These are phyloP conservation scores for Sparidentex hasta DNA, from an alignment of 2,797 vertebrate genomes.

Conservation along the genomic window DNA sequence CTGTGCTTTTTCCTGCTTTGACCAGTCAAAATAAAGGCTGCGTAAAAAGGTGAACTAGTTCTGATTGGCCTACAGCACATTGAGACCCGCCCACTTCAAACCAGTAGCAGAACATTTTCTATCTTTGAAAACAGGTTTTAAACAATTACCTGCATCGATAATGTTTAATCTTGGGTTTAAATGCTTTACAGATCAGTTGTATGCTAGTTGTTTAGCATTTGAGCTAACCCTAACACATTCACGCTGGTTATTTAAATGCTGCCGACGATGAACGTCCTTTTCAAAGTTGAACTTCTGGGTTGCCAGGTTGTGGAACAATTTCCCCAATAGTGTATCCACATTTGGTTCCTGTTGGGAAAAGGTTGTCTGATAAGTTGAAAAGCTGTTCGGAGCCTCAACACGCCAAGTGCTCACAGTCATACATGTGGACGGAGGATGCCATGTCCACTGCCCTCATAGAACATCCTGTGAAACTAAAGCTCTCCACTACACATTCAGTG, in stretches of 20 bases:
- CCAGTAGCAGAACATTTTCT: no score
- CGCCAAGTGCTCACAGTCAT: not conserved
- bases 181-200: not conserved
- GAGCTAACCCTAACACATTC: not conserved
- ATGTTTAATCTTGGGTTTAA: not conserved
- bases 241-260: not conserved
- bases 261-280: not conserved
- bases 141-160: not conserved
- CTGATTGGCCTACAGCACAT: no score
- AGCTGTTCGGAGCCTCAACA: not conserved
- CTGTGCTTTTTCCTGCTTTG: no score
- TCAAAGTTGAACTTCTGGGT: not conserved
- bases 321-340: not conserved
- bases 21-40: no score
- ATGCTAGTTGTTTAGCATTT: not conserved
- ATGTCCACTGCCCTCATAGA: no score
- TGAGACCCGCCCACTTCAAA: no score
- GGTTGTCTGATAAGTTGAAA: not conserved
- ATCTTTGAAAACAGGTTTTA: no score
- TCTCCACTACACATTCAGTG: not conserved
- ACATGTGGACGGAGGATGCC: not conserved
- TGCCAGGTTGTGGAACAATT: conserved; percentile 1
- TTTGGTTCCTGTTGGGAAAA: not conserved
- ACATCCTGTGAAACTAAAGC: not conserved
- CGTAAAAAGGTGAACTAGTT: no score